Percentiles rank a stretch among this genome's conserved stretches.
Evolutionary conservation across 2,113 vertebrate genomes (phyloP).

Genomic region (Megaceryle torquata): DNA sequence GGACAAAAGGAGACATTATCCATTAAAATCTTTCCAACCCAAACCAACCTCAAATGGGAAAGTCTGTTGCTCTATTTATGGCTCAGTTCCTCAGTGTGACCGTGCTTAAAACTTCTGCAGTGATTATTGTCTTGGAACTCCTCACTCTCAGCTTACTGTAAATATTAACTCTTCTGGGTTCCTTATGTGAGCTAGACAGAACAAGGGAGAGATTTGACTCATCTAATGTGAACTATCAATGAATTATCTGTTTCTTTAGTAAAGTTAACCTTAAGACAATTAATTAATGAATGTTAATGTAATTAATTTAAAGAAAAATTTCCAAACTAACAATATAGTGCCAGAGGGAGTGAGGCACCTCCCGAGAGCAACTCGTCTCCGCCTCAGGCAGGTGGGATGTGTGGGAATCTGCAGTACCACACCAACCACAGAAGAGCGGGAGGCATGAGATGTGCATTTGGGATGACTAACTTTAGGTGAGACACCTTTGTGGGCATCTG

Average conservation of each 20-base stretch:
- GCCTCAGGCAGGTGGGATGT: no score
- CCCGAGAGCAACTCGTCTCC: not conserved
- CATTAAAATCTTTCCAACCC: not conserved
- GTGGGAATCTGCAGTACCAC: not conserved
- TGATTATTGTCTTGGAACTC: not conserved
- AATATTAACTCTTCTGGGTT: not conserved
- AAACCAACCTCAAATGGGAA: not conserved
- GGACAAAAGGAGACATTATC: not conserved
- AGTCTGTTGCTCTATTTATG: conserved; percentile 7
- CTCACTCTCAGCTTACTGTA: not conserved
- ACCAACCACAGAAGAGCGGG: not conserved
- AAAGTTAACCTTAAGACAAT: not conserved
- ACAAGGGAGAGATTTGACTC: not conserved
- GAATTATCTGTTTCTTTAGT: not conserved
- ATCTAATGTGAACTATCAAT: not conserved
- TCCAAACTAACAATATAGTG: not conserved
- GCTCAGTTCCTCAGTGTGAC: not conserved
- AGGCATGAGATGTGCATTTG: not conserved
- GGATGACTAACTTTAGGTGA: not conserved
- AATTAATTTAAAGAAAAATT: not conserved
- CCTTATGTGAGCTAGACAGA: not conserved
- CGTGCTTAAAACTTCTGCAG: not conserved
- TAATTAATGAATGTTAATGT: not conserved
- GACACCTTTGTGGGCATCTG: not conserved
- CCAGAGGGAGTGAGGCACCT: not conserved